phyloP scores from a whole-genome alignment of 2,113 vertebrate species.

The Rhabdomys dilectus region DNA sequence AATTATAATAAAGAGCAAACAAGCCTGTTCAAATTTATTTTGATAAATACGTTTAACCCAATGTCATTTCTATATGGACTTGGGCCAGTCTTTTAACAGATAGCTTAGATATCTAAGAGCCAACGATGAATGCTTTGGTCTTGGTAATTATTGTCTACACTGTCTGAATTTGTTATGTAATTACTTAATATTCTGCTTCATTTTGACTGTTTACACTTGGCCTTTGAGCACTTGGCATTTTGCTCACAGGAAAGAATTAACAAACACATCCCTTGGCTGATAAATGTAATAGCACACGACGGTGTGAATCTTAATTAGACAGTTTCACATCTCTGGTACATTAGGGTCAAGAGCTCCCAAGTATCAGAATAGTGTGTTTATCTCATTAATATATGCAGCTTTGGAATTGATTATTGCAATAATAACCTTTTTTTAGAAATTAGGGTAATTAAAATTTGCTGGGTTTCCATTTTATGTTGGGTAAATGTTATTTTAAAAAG shows the following conservation, averaged over 20 bases:
- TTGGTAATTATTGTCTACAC: constrained; percentile 67
- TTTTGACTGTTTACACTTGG: constrained; percentile 76
- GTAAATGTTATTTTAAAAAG: constrained; percentile 55
- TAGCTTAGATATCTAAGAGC: constrained; percentile 11
- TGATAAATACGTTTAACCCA: constrained; percentile 50
- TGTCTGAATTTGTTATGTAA: constrained; percentile 77
- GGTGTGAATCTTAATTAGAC: constrained; percentile 80
- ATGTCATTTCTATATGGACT: constrained; percentile 2
- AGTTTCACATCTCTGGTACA: constrained; percentile 70
- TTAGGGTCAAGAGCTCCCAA: constrained; percentile 80
- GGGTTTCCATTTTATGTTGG: constrained; percentile 71
- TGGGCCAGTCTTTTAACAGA: neutral
- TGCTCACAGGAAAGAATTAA: constrained; percentile 77
- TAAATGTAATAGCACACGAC: constrained; percentile 72
- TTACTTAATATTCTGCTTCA: constrained; percentile 80
- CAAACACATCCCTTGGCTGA: constrained; percentile 61
- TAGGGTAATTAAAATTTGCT: constrained; percentile 75
- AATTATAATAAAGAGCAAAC: constrained; percentile 47
- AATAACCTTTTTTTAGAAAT: constrained; percentile 56
- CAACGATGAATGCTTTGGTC: constrained; percentile 42
- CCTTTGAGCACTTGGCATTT: constrained; percentile 79
- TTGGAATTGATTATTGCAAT: constrained; percentile 76
- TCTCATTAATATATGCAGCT: constrained; percentile 76
- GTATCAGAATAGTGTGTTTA: constrained; percentile 76
- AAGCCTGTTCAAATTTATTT: constrained; percentile 55